Conservation (phyloP, 2,113 vertebrate genomes). For the Glareola pratincola region DNA sequence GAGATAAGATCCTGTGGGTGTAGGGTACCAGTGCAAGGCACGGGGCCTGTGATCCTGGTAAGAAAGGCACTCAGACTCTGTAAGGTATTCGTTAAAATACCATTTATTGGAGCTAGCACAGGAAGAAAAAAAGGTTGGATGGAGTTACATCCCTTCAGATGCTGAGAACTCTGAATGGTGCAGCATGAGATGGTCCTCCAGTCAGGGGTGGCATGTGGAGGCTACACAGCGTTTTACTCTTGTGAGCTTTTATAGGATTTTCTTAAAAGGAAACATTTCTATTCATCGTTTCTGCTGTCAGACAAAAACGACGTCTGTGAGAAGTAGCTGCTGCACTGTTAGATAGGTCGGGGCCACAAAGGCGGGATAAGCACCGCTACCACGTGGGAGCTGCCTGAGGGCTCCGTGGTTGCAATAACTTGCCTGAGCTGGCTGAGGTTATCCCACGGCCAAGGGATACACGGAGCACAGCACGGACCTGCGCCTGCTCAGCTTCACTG, state of each 20-base stretch:
- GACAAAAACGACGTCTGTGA: neutral
- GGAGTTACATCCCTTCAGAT: neutral
- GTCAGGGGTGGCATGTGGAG: neutral
- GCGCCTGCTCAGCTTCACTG: neutral
- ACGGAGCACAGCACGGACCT: neutral
- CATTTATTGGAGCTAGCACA: neutral
- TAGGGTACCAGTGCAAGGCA: neutral
- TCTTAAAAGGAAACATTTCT: neutral
- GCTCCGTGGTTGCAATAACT: neutral
- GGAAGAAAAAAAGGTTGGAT: neutral
- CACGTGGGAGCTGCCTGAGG: neutral
- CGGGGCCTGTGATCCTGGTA: neutral
- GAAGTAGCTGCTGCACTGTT: neutral
- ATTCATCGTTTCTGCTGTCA: neutral
- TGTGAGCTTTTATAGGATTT: neutral
- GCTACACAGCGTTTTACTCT: neutral
- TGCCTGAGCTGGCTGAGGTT: neutral
- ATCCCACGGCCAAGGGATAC: accelerated
- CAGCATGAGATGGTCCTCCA: too few species aligned
- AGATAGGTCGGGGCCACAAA: neutral
- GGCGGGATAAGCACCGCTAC: accelerated
- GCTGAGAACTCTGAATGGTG: neutral
- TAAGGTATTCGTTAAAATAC: neutral
- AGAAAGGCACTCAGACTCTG: neutral
- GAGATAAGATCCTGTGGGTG: neutral